Evolutionary conservation across 64 coral and sea anemone genomes (phyloP).

Genomic region (Pocillopora damicornis): DNA sequence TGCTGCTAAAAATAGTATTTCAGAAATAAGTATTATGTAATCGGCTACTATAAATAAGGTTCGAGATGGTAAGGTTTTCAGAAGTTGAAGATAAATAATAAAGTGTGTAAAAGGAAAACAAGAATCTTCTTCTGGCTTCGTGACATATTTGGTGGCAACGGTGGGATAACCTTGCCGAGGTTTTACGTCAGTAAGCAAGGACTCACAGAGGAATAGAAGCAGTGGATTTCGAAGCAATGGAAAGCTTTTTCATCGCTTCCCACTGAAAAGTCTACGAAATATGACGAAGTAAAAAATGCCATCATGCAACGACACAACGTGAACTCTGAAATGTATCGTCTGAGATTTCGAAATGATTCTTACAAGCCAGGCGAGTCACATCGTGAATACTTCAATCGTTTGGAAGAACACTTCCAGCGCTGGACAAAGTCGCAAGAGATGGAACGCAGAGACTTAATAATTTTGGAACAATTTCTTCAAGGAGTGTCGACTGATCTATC

Average conservation of each 20-base stretch:
- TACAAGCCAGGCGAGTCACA: not conserved
- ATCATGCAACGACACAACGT: not conserved
- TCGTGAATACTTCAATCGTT: too few species aligned
- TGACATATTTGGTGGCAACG: not conserved
- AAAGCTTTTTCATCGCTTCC: not conserved
- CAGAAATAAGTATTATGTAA: conserved; percentile 32
- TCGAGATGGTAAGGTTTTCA: too few species aligned
- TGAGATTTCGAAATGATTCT: not conserved
- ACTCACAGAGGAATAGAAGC: not conserved
- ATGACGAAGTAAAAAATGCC: not conserved
- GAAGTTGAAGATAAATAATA: too few species aligned
- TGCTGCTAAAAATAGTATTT: conserved; percentile 33
- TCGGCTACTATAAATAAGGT: conserved; percentile 17
- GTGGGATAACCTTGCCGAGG: not conserved
- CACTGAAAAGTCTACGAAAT: not conserved
- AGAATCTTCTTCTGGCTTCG: too few species aligned
- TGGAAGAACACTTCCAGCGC: too few species aligned
- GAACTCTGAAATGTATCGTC: not conserved
- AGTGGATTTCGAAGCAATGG: not conserved
- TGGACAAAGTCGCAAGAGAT: too few species aligned
- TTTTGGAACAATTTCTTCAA: conserved; percentile 1
- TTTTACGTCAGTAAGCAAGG: not conserved
- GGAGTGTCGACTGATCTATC: not conserved
- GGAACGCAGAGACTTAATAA: too few species aligned
- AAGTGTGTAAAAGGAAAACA: too few species aligned